Base-by-base conservation (phyloP, 2,888 invertebrate species). In the Parapristionchus giblindavisi region DNA sequence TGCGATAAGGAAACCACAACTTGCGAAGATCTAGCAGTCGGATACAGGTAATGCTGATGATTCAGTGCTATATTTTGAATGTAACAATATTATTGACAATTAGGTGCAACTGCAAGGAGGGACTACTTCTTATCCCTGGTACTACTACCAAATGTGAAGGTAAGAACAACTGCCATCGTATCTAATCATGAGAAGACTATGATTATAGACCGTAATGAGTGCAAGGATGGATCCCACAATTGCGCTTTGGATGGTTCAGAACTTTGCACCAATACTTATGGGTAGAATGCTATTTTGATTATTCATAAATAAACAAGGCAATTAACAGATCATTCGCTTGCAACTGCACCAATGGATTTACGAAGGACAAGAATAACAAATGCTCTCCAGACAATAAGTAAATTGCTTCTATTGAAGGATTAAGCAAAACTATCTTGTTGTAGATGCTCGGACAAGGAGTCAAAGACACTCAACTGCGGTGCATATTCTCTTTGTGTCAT, bases 281-380 rank as follows among this genome's bases (percentile, higher is more conserved):
- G 43, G 54, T 71, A 21, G 32, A 52, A 52, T 14, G 0, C 1
- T 21, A 6, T 32, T 4, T 66, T 17, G 8, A 29, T 3, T n/a
- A 2, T 32, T 34, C 2, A 24, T 17, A 3, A 29, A 14, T 8
- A 51, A 54, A 6, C 27, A 54, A n/a, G 54, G 11, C 24, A 8
- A 6, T 38, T 40, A 34, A 1, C 68, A 68, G 68, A 52, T n/a
- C 51, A 11, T 71, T 71, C 56, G 54, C 40, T 1, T 74, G 74
- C 65, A 74, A 74, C 52, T 74, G 74, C 40, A 38, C 61, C 54
- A 63, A 65, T 32, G 74, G 74, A 5, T 74, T 48, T 65, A 38
- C 54, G 24, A 48, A 1, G 3, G 34, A n/a, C 24, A 34, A 74
- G 54, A 21, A 51, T 27, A 61, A 60, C 38, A 74, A 74, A 54